Evolutionary conservation across 2,113 vertebrate species (phyloP).

Genomic region (Pantherophis guttatus): DNA sequence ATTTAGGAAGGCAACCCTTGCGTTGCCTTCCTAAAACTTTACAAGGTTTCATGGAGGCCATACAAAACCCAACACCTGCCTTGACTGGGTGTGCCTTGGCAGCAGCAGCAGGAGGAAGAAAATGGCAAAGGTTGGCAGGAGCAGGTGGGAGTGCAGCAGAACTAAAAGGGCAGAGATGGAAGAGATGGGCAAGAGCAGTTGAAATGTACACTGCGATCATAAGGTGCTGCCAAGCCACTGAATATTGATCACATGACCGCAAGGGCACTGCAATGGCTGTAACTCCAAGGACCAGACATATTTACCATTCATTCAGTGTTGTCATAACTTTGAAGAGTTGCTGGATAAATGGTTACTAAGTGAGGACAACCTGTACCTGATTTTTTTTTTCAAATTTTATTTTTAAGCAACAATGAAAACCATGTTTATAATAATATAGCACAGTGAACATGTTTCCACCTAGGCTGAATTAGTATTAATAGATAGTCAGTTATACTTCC

Average conservation of each 20-base stretch:
- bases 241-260: background rate
- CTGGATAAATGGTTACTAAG: background rate
- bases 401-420: background rate
- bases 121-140: background rate
- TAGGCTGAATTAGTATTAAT: too few relatives aligned
- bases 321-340: background rate
- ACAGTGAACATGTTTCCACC: too few relatives aligned
- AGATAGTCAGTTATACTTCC: too few relatives aligned
- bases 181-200: background rate
- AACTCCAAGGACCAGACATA: background rate
- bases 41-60: background rate
- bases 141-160: background rate
- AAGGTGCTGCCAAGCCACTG: background rate
- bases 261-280: background rate
- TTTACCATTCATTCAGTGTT: background rate
- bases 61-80: background rate
- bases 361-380: background rate
- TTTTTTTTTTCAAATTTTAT: background rate
- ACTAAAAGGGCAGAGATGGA: background rate
- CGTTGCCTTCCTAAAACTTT: background rate
- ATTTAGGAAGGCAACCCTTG: background rate
- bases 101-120: background rate
- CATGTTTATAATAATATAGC: too few relatives aligned
- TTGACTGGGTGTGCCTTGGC: background rate
- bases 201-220: background rate